Conservation (phyloP, 2,888 invertebrate genomes). For the Habrosyne pyritoides region DNA sequence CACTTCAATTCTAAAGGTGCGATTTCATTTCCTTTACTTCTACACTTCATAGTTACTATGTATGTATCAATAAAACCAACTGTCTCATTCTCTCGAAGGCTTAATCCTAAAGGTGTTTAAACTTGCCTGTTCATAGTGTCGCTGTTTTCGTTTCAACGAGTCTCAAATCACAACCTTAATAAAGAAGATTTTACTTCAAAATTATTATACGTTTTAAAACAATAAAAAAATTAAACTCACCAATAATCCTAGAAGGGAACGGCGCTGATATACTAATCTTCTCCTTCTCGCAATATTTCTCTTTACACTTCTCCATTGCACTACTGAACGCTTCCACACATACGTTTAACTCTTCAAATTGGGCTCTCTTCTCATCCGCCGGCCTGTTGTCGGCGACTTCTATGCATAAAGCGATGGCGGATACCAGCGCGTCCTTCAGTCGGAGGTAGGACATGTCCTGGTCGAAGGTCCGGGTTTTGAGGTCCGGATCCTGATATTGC, state of each 20-base stretch:
- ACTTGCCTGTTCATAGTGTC: too few relatives aligned
- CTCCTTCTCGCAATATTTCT: constrained; percentile 51
- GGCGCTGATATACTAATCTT: constrained; percentile 59
- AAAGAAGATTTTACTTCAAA: too few relatives aligned
- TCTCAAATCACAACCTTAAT: too few relatives aligned
- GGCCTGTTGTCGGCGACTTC: constrained; percentile 57
- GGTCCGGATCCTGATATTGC: constrained; percentile 58
- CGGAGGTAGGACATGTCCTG: constrained; percentile 66
- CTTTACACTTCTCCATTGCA: constrained; percentile 59
- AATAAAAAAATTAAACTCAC: constrained; percentile 45
- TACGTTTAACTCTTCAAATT: constrained; percentile 51
- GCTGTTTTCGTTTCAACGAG: too few relatives aligned
- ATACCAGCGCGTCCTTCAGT: constrained; percentile 66
- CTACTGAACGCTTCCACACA: constrained; percentile 60
- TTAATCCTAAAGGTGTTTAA: too few relatives aligned
- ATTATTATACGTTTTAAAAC: too few relatives aligned
- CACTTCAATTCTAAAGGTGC: too few relatives aligned
- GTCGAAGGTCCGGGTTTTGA: constrained; percentile 61
- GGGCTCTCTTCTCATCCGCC: constrained; percentile 44
- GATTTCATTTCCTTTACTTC: too few relatives aligned
- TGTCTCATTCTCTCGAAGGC: too few relatives aligned
- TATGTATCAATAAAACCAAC: too few relatives aligned
- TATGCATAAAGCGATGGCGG: constrained; percentile 62
- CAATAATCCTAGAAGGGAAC: constrained; percentile 68
- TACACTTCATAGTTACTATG: too few relatives aligned